These are phyloP conservation scores for Menidia menidia DNA, from an alignment of 2,797 vertebrate genomes.

Conservation along the genomic window DNA sequence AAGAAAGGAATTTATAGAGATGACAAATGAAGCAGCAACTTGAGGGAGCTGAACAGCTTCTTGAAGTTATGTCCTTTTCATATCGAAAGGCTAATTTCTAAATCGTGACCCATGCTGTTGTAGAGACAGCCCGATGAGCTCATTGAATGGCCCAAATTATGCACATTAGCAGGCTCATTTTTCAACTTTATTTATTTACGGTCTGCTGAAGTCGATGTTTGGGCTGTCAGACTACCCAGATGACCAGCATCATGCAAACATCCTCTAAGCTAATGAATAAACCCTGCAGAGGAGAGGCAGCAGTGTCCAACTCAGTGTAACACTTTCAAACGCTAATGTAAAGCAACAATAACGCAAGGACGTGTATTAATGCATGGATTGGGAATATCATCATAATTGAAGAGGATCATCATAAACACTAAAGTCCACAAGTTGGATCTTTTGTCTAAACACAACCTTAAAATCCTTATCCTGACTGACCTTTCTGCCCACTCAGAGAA, in stretches of 20 bases:
- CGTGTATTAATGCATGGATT: neutral
- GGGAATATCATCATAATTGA: constrained; percentile 9
- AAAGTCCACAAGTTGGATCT: neutral
- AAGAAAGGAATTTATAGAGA: neutral
- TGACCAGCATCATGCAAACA: neutral
- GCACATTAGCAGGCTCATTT: neutral
- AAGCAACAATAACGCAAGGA: constrained; percentile 7
- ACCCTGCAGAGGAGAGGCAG: too few relatives aligned
- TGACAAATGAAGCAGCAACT: neutral
- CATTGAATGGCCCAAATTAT: neutral
- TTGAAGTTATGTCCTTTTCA: constrained; percentile 1
- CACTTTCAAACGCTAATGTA: neutral
- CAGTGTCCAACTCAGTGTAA: neutral
- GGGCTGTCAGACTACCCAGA: neutral
- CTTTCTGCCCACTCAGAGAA: constrained; percentile 43
- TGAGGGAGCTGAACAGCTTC: neutral
- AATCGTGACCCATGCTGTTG: neutral
- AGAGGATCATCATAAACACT: constrained; percentile 10
- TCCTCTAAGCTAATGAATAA: neutral
- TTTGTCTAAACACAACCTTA: constrained; percentile 14
- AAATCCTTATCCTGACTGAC: constrained; percentile 47
- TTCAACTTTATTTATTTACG: too few relatives aligned
- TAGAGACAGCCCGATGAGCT: neutral
- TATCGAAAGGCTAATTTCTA: constrained; percentile 6
- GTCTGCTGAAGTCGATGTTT: neutral